These are phyloP conservation scores for Electrophaes corylata DNA, from an alignment of 2,888 invertebrate species.

Conservation along the genomic window DNA sequence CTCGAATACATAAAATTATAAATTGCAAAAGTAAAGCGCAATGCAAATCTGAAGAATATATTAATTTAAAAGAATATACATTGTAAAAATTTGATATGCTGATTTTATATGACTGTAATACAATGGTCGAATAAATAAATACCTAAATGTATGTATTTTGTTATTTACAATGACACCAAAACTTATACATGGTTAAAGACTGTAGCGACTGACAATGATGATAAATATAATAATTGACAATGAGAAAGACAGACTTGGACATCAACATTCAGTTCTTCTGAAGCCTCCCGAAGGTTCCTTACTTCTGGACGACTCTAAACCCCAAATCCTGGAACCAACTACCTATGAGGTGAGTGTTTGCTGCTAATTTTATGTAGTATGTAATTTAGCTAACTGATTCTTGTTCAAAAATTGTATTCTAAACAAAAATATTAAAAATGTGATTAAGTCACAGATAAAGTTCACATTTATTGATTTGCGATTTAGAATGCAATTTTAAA, in stretches of 20 bases:
- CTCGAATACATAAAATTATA: no score
- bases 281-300: constrained; percentile 62
- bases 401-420: constrained; percentile 30
- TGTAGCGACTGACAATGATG: neutral
- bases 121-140: no score
- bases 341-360: constrained; percentile 70
- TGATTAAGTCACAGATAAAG: neutral
- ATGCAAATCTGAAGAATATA: no score
- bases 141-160: no score
- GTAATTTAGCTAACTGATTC: constrained; percentile 33
- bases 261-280: constrained; percentile 41
- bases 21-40: no score
- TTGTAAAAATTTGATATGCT: no score
- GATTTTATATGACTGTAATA: no score
- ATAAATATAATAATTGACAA: constrained; percentile 21
- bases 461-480: neutral
- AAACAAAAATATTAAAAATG: neutral
- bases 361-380: constrained; percentile 44
- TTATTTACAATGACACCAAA: neutral
- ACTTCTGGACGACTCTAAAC: constrained; percentile 61
- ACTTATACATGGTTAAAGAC: neutral
- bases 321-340: constrained; percentile 66
- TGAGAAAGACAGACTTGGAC: constrained; percentile 48
- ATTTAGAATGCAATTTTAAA: constrained; percentile 32
- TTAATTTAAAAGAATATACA: no score